These are phyloP conservation scores for Leptobrachium leishanense DNA, from an alignment of 2,113 vertebrate genomes.

Conservation along the genomic window DNA sequence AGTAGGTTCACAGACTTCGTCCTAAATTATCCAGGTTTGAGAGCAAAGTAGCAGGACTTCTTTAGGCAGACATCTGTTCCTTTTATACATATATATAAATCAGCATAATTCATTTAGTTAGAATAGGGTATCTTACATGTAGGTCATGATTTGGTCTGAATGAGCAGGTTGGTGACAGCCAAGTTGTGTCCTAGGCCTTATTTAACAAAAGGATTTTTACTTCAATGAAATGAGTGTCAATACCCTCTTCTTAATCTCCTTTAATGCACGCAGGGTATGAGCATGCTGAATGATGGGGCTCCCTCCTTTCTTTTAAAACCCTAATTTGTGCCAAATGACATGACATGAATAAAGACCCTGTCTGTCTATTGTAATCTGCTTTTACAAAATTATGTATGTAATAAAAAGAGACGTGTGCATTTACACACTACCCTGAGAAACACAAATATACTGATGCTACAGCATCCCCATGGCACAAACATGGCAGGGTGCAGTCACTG, in stretches of 20 bases:
- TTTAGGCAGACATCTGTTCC: constrained; percentile 4
- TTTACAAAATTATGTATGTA: no score
- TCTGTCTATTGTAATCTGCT: background rate
- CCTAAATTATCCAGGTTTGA: constrained; percentile 31
- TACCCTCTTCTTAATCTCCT: constrained; percentile 35
- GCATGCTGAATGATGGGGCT: background rate
- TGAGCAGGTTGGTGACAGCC: constrained; percentile 23
- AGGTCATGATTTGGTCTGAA: constrained; percentile 17
- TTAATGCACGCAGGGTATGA: constrained; percentile 13
- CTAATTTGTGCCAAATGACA: constrained; percentile 13
- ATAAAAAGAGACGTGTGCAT: no score
- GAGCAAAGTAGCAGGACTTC: constrained; percentile 28
- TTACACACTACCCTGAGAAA: no score
- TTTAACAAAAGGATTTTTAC: constrained; percentile 42
- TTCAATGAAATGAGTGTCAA: constrained; percentile 27
- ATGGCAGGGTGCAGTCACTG: no score
- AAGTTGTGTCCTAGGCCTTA: constrained; percentile 33
- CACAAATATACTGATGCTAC: no score
- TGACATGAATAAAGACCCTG: background rate
- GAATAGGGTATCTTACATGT: constrained; percentile 15
- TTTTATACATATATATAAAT: constrained; percentile 19
- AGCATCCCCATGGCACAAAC: no score
- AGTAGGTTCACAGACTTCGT: constrained; percentile 35
- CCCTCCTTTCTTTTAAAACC: constrained; percentile 20
- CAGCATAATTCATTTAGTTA: constrained; percentile 26